Conservation (phyloP, 1,140 invertebrate species). For the Calliphora vicina region DNA sequence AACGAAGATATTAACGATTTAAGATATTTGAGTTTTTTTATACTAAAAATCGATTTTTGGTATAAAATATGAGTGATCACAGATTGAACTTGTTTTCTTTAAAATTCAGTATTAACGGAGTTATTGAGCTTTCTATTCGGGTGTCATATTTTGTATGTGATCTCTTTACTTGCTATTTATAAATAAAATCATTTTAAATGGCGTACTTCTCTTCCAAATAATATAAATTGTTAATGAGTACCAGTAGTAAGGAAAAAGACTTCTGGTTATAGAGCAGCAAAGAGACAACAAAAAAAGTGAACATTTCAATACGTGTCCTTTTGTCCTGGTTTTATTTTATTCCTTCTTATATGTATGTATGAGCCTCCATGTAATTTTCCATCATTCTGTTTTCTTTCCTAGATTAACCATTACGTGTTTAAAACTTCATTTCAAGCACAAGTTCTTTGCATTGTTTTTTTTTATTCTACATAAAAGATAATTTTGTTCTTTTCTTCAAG, state of each 20-base stretch:
- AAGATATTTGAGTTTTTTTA: no score
- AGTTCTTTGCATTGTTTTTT: neutral
- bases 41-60: no score
- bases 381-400: neutral
- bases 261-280: neutral
- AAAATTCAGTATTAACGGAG: no score
- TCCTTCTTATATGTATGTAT: no score
- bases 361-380: neutral
- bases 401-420: constrained; percentile 9
- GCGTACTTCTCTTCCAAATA: neutral
- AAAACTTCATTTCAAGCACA: neutral
- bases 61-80: no score
- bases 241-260: neutral
- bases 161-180: neutral
- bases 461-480: neutral
- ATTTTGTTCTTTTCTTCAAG: neutral
- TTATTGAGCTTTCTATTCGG: no score
- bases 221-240: neutral
- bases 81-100: no score
- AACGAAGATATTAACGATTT: no score
- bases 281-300: neutral
- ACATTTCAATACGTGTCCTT: neutral
- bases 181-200: neutral
- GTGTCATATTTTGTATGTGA: no score
- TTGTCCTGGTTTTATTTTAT: neutral